Conservation (phyloP, 2,113 vertebrate genomes). For the Coptodon bakossiorum region DNA sequence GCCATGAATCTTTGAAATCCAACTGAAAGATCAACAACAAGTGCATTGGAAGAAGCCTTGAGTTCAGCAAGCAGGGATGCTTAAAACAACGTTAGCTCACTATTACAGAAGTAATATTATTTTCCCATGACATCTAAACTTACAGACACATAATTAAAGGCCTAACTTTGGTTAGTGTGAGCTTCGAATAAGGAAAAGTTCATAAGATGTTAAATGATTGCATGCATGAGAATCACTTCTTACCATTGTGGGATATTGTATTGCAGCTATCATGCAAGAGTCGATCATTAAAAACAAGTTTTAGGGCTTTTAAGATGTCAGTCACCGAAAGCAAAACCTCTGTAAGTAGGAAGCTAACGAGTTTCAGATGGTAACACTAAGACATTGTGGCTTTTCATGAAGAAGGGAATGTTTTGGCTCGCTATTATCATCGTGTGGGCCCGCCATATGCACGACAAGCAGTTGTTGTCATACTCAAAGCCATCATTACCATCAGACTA, state of each 20-base stretch:
- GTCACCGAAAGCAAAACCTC: slow-evolving; percentile 5
- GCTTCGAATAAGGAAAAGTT: neutral
- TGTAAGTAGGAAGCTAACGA: slow-evolving; percentile 7
- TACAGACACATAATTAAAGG: slow-evolving; percentile 37
- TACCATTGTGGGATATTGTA: neutral
- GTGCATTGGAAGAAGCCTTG: neutral
- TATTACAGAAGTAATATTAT: neutral
- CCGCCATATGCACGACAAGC: neutral
- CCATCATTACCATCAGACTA: slow-evolving; percentile 28
- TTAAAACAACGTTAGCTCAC: neutral
- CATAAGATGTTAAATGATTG: neutral
- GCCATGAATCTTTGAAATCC: neutral
- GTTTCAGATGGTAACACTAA: slow-evolving; percentile 29
- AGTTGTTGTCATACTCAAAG: slow-evolving; percentile 22
- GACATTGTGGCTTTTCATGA: slow-evolving; percentile 23
- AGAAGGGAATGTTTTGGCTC: slow-evolving; percentile 12
- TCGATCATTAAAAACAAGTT: neutral
- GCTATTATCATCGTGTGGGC: neutral
- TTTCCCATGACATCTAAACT: slow-evolving; percentile 20
- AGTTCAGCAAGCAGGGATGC: neutral
- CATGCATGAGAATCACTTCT: neutral
- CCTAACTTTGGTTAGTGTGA: neutral
- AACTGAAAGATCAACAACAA: neutral
- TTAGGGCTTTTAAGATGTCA: slow-evolving; percentile 1
- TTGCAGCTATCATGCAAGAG: slow-evolving; percentile 3